These are phyloP conservation scores for Chaetodon auriga DNA, from an alignment of 2,113 vertebrate species.

Conservation along the genomic window DNA sequence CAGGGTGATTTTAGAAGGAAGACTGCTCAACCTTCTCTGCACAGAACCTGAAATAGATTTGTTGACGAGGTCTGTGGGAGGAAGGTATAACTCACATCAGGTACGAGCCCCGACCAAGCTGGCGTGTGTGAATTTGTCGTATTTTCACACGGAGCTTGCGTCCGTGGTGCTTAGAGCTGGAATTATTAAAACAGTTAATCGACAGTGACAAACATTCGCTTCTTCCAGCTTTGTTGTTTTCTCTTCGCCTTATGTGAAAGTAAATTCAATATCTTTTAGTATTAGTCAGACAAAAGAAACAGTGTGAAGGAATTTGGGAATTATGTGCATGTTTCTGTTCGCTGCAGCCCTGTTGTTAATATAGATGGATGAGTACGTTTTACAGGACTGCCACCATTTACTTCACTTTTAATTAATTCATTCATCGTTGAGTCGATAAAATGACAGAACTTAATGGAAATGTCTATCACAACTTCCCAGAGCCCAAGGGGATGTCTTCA, in stretches of 20 bases:
- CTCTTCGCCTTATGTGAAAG: background rate
- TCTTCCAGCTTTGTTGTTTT: background rate
- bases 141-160: background rate
- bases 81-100: constrained; percentile 2
- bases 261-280: background rate
- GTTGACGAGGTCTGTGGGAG: constrained; percentile 28
- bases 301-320: background rate
- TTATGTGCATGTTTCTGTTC: no score
- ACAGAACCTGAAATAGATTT: constrained; percentile 64
- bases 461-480: background rate
- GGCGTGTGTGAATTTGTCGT: background rate
- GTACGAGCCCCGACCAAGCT: background rate
- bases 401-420: background rate
- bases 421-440: background rate
- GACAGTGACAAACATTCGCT: background rate
- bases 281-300: background rate
- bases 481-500: background rate
- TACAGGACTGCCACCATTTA: background rate
- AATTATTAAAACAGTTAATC: background rate
- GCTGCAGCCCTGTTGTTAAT: background rate
- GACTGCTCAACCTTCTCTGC: constrained; percentile 44
- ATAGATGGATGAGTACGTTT: background rate
- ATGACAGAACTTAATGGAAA: background rate
- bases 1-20: constrained; percentile 42
- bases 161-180: no score